phyloP scores from a whole-genome alignment of 2,113 vertebrate species.

The Genyomyrus donnyi region DNA sequence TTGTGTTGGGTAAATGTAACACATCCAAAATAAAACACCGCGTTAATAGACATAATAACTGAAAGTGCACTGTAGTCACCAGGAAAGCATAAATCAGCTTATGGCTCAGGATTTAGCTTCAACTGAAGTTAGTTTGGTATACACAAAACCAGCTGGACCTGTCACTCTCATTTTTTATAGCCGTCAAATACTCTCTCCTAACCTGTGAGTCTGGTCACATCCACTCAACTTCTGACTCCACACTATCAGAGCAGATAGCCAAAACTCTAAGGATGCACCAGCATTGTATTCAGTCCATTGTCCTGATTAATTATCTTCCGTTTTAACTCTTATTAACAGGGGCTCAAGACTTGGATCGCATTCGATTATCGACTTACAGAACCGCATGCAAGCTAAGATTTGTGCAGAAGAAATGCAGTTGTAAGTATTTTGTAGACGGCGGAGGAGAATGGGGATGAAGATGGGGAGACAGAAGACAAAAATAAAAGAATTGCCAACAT shows the following conservation, averaged over 20 bases:
- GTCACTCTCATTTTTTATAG: neutral
- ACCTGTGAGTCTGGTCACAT: neutral
- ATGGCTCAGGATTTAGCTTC: neutral
- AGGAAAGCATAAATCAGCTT: neutral
- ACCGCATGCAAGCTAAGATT: conserved; percentile 97
- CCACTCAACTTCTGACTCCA: neutral
- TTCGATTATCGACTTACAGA: conserved; percentile 93
- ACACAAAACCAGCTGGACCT: neutral
- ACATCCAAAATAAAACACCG: neutral
- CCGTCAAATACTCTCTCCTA: neutral
- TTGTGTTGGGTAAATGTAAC: neutral
- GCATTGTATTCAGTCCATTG: neutral
- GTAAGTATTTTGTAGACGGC: conserved; percentile 63
- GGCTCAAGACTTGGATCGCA: conserved; percentile 94
- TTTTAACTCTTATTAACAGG: conserved; percentile 59
- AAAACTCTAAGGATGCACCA: neutral
- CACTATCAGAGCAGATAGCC: neutral
- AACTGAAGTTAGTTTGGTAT: neutral
- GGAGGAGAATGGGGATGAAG: neutral
- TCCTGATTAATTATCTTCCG: neutral
- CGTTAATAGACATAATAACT: neutral
- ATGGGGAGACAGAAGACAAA: neutral
- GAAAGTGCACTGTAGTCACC: neutral
- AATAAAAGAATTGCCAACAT: neutral
- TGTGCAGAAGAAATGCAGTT: conserved; percentile 95